phyloP scores from a whole-genome alignment of 2,888 invertebrate genomes.

The Leucoptera coffeella region DNA sequence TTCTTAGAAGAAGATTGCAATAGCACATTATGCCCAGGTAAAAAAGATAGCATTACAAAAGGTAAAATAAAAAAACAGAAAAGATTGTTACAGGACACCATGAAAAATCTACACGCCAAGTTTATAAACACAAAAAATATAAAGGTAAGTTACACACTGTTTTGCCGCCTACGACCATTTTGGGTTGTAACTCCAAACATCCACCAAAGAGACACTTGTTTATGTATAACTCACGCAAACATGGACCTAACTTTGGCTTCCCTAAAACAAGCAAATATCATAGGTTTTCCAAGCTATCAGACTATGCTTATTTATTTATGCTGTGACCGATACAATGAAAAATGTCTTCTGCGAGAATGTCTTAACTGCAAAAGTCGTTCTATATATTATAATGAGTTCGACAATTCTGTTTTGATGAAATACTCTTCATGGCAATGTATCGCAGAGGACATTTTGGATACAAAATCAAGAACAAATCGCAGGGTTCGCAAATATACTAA shows the following conservation, averaged over 20 bases:
- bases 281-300: conserved; percentile 7
- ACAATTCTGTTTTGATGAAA: conserved; percentile 6
- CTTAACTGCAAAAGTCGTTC: conserved; percentile 6
- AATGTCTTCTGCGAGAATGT: conserved; percentile 7
- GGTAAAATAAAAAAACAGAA: conserved; percentile 5
- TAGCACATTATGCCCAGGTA: conserved; percentile 3
- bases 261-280: conserved; percentile 7
- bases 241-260: conserved; percentile 7
- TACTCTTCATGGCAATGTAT: conserved; percentile 5
- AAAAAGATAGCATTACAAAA: conserved; percentile 5
- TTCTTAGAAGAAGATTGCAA: conserved; percentile 4
- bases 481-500: conserved; percentile 2
- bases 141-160: conserved; percentile 5
- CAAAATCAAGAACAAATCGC: neutral
- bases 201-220: conserved; percentile 7
- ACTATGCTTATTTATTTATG: conserved; percentile 7
- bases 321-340: conserved; percentile 8
- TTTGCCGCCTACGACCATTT: neutral
- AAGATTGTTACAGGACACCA: conserved; percentile 6
- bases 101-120: conserved; percentile 6
- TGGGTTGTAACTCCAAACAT: conserved; percentile 3
- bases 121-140: conserved; percentile 6
- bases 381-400: conserved; percentile 6
- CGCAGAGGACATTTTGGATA: conserved; percentile 6
- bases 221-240: conserved; percentile 6